Percentiles rank a stretch among this genome's conserved stretches.
Evolutionary conservation across 1,140 invertebrate genomes (phyloP).

Genomic region (Listronotus bonariensis): DNA sequence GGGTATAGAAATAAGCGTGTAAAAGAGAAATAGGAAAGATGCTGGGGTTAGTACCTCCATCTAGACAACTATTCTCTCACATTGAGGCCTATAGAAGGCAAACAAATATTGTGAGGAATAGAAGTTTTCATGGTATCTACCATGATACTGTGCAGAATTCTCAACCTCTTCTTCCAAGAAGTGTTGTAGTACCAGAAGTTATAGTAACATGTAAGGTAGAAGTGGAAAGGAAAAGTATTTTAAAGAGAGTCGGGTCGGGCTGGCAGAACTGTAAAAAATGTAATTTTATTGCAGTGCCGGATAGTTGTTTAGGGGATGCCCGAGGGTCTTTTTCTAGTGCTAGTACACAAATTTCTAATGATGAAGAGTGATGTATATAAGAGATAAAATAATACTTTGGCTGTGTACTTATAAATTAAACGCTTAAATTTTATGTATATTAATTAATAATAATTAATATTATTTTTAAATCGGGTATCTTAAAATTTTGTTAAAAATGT

Average conservation of each 20-base stretch:
- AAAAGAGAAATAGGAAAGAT: conserved; percentile 68
- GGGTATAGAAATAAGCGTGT: conserved; percentile 77
- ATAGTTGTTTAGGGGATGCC: conserved; percentile 49
- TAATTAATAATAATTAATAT: too few relatives aligned
- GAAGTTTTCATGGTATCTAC: conserved; percentile 30
- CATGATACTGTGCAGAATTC: conserved; percentile 18
- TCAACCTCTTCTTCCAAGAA: conserved; percentile 33
- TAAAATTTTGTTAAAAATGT: too few relatives aligned
- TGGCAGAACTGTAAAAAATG: conserved; percentile 52
- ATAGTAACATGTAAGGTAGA: conserved; percentile 50
- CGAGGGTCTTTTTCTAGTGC: conserved; percentile 52
- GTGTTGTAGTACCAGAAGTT: conserved; percentile 43
- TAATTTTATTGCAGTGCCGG: conserved; percentile 52
- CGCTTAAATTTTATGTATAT: too few relatives aligned
- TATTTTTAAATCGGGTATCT: too few relatives aligned
- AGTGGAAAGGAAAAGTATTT: conserved; percentile 49
- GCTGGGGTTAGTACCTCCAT: conserved; percentile 58
- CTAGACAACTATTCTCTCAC: conserved; percentile 1
- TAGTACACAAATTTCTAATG: conserved; percentile 52
- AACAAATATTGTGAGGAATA: conserved; percentile 17
- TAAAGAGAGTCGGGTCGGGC: conserved; percentile 50
- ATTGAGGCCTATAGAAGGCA: background rate
- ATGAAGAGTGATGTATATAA: conserved; percentile 35
- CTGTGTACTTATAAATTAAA: too few relatives aligned
- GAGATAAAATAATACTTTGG: too few relatives aligned